A percentile compares a stretch with the other conserved stretches of the same genome.
Evolutionary conservation across 35 echinoderm and acorn worm genomes (phyloP).

Genomic region (Ophioderma brevispina): DNA sequence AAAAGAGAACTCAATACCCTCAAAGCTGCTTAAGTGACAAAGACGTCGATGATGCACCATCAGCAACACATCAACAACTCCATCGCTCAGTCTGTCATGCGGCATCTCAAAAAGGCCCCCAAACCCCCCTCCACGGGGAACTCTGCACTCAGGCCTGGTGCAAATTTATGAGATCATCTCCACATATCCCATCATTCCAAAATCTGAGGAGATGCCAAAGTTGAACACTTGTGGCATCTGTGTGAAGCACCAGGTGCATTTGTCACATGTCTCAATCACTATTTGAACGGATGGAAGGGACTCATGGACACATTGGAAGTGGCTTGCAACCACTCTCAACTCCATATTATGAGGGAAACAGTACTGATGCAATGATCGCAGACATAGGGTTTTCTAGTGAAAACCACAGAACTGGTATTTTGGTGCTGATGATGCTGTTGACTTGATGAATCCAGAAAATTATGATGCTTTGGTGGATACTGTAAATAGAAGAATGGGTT

Average conservation of each 20-base stretch:
- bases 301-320: conserved; percentile 46
- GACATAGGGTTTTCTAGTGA: conserved; percentile 87
- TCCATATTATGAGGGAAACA: conserved; percentile 97
- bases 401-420: conserved; percentile 85
- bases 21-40: conserved; percentile 83
- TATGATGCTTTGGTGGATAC: not conserved
- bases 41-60: conserved; percentile 83
- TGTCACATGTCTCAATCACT: conserved; percentile 93
- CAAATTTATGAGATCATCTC: conserved; percentile 93
- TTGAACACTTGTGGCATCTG: conserved; percentile 62
- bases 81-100: conserved; percentile 64
- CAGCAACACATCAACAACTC: conserved; percentile 76
- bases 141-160: conserved; percentile 97
- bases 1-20: conserved; percentile 65
- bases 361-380: conserved; percentile 49
- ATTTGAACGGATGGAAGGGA: conserved; percentile 48
- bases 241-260: conserved; percentile 98
- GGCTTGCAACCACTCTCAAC: conserved; percentile 88
- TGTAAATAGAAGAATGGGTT: not conserved
- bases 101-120: no score
- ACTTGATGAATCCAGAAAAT: conserved; percentile 74
- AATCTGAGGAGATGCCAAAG: not conserved
- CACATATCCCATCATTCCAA: conserved; percentile 8
- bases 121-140: conserved; percentile 23
- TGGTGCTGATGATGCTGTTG: conserved; percentile 84